A percentile compares a stretch with the other conserved stretches of the same genome.
phyloP scores from a whole-genome alignment of 2,797 vertebrate genomes.

The Arnoldichthys spilopterus region DNA sequence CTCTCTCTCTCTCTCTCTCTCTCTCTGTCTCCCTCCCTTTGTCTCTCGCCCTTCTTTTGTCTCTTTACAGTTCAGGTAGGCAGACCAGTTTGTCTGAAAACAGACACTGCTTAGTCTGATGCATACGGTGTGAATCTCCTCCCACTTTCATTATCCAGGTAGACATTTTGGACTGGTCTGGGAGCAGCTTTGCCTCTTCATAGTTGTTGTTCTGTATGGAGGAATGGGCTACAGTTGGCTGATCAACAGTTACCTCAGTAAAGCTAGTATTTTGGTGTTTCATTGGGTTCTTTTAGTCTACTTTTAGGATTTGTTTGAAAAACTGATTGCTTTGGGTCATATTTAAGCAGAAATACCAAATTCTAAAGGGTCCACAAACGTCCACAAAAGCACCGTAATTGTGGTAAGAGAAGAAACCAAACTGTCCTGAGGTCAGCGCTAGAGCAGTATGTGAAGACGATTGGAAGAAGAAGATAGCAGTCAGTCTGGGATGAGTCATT shows the following conservation, averaged over 20 bases:
- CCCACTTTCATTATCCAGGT: background rate
- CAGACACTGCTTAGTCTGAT: slow-evolving; percentile 21
- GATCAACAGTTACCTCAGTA: no score
- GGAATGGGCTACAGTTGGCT: no score
- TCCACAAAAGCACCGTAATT: no score
- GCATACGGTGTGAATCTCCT: background rate
- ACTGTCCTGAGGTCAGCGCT: background rate
- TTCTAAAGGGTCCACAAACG: no score
- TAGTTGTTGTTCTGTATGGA: no score
- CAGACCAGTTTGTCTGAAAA: background rate
- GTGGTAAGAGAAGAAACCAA: slow-evolving; percentile 1
- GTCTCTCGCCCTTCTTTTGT: slow-evolving; percentile 6
- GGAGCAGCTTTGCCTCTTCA: background rate
- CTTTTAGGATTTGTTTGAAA: no score
- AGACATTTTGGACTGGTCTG: background rate
- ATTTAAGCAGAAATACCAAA: no score
- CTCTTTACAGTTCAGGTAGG: background rate
- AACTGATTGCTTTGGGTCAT: no score
- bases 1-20: slow-evolving; percentile 3
- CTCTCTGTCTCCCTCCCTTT: background rate
- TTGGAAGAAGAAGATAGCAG: slow-evolving; percentile 20
- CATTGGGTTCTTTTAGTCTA: no score
- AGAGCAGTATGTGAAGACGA: slow-evolving; percentile 15
- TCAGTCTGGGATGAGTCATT: slow-evolving; percentile 17
- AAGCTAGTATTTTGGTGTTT: no score